Evolutionary conservation across 2,797 vertebrate species (phyloP).

Genomic region (Pipistrellus pipistrellus): DNA sequence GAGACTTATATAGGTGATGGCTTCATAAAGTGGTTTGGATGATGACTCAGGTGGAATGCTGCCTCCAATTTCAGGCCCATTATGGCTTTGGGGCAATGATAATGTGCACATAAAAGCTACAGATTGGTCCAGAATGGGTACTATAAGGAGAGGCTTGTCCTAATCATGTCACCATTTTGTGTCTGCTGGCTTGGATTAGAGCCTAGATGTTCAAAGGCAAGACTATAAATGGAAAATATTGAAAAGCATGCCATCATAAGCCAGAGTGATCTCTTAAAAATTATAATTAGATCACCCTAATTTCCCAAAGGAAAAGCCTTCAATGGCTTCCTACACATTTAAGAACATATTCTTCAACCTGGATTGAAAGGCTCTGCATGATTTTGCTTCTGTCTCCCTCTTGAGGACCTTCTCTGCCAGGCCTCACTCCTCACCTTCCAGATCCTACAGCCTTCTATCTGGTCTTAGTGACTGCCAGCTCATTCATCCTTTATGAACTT

Average conservation of each 20-base stretch:
- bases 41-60: conserved; percentile 67
- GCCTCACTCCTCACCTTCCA: not conserved
- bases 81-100: conserved; percentile 69
- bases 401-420: not conserved
- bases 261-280: conserved; percentile 57
- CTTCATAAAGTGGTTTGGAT: conserved; percentile 70
- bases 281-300: not conserved
- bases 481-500: not conserved
- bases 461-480: not conserved
- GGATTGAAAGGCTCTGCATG: not conserved
- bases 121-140: conserved; percentile 70
- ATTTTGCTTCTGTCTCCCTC: not conserved
- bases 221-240: conserved; percentile 63
- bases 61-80: conserved; percentile 66
- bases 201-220: conserved; percentile 73
- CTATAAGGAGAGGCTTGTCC: conserved; percentile 77
- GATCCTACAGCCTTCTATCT: not conserved
- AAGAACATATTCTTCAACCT: not conserved
- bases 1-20: conserved; percentile 35
- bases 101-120: conserved; percentile 76
- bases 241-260: conserved; percentile 61
- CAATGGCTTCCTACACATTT: not conserved
- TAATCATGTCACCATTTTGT: conserved; percentile 79
- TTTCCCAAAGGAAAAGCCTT: not conserved
- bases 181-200: conserved; percentile 73